Evolutionary conservation across 2,113 vertebrate genomes (phyloP).

Genomic region (Protobothrops flavoviridis): DNA sequence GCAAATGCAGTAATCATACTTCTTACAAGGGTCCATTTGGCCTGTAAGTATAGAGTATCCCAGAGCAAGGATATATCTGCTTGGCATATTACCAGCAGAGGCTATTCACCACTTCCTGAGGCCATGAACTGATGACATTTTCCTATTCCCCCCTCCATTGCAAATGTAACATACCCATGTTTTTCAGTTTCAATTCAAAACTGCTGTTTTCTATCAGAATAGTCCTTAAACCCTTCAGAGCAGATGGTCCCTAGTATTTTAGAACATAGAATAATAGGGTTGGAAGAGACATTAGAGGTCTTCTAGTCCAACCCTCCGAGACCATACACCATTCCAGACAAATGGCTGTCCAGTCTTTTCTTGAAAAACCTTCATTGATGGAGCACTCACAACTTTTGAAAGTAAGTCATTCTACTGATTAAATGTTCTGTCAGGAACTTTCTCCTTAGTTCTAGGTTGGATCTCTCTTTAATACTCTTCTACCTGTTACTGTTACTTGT

Average conservation of each 20-base stretch:
- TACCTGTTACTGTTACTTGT: not conserved
- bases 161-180: no score
- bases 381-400: not conserved
- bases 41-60: not conserved
- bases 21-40: not conserved
- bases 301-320: not conserved
- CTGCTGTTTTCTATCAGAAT: not conserved
- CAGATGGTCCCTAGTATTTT: not conserved
- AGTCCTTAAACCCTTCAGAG: not conserved
- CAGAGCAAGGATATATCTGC: not conserved
- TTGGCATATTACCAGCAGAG: not conserved
- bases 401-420: not conserved
- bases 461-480: not conserved
- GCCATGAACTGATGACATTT: not conserved
- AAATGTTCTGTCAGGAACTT: not conserved
- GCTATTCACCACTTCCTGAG: not conserved
- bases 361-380: not conserved
- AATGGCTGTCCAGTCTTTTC: not conserved
- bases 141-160: not conserved
- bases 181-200: no score
- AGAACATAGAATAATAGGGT: not conserved
- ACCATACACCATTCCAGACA: not conserved
- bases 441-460: not conserved
- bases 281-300: not conserved
- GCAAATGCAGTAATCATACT: not conserved